phyloP scores from a whole-genome alignment of 2,888 invertebrate species.

The Leptinotarsa juncta region DNA sequence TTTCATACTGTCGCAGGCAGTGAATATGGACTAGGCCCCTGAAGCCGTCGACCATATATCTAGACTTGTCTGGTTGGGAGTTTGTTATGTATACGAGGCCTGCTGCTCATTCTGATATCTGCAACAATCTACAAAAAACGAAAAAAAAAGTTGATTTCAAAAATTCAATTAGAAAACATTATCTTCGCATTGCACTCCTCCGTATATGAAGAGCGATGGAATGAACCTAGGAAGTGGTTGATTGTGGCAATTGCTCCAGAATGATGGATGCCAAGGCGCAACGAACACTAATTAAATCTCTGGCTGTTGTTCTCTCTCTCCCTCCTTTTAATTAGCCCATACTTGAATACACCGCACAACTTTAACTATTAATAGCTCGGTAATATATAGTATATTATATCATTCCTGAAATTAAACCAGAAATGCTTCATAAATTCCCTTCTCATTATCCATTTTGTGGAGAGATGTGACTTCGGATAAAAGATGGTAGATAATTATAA shows the following conservation, averaged over 20 bases:
- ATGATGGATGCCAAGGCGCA: constrained; percentile 53
- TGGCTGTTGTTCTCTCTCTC: constrained; percentile 49
- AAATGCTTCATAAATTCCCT: constrained; percentile 50
- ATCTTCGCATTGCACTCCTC: constrained; percentile 20
- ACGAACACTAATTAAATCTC: constrained; percentile 55
- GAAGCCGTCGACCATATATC: no score
- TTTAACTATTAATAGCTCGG: constrained; percentile 56
- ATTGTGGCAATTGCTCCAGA: constrained; percentile 51
- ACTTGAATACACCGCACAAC: constrained; percentile 56
- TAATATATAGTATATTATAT: constrained; percentile 57
- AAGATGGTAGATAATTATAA: constrained; percentile 35
- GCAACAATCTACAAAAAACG: no score
- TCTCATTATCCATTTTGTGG: constrained; percentile 35
- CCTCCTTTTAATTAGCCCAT: constrained; percentile 55
- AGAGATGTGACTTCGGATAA: constrained; percentile 27
- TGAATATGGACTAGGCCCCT: no score
- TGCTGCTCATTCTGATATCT: no score
- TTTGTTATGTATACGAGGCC: no score
- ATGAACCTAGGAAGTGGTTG: constrained; percentile 31
- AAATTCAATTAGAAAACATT: background rate
- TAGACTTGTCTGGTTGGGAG: no score
- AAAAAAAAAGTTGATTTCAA: background rate
- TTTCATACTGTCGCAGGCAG: no score
- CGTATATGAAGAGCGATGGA: constrained; percentile 20
- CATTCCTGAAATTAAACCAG: constrained; percentile 54